Conservation (phyloP, 2,113 vertebrate species). For the Mustela lutreola region DNA sequence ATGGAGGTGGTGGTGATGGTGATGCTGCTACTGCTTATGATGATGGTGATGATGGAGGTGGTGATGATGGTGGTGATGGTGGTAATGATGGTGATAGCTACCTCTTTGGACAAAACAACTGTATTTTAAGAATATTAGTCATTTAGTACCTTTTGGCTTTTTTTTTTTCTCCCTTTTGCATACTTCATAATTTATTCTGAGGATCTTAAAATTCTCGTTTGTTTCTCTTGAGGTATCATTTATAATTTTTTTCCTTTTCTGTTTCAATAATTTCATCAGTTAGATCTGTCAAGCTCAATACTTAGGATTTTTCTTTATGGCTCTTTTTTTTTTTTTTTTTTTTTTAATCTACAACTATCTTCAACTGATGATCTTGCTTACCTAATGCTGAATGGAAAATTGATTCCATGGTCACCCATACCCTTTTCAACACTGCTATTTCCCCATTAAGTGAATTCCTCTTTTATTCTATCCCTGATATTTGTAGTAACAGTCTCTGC, state of each 20-base stretch:
- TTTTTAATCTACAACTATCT: not conserved
- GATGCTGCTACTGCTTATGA: too few relatives aligned
- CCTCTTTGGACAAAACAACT: not conserved
- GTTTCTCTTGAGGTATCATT: not conserved
- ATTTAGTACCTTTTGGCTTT: not conserved
- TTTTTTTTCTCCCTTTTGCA: not conserved
- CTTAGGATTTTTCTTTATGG: not conserved
- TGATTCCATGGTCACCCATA: too few relatives aligned
- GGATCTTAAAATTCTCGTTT: not conserved
- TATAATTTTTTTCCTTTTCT: not conserved
- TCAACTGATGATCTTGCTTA: not conserved
- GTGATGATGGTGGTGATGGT: not conserved
- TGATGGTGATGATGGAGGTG: too few relatives aligned
- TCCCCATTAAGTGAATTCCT: not conserved
- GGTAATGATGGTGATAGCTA: too few relatives aligned
- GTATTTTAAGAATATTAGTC: not conserved
- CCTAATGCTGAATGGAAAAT: not conserved
- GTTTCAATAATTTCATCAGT: not conserved
- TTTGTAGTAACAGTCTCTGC: not conserved
- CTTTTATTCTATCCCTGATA: not conserved
- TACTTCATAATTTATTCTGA: not conserved
- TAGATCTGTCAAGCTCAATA: not conserved
- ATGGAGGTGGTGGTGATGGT: fast-evolving
- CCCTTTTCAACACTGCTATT: not conserved
- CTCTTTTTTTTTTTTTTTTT: not conserved